Conservation (phyloP, 2,888 invertebrate species). For the Arge pagana region DNA sequence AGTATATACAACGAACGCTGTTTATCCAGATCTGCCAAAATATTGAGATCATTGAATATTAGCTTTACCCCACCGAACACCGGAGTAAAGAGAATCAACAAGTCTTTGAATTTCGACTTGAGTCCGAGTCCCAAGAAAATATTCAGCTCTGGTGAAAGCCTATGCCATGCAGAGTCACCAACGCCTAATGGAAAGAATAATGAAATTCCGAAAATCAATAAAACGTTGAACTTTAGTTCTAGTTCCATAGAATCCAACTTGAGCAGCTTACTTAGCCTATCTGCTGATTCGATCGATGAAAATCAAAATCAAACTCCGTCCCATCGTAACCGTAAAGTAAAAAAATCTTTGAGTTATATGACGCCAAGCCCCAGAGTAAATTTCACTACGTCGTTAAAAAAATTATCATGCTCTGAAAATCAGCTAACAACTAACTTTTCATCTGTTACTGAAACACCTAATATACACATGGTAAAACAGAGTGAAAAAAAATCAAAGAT, state of each 20-base stretch:
- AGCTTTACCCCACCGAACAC: constrained; percentile 37
- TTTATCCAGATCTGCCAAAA: constrained; percentile 48
- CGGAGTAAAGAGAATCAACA: constrained; percentile 41
- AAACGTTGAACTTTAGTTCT: constrained; percentile 37
- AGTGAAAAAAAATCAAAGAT: constrained; percentile 24
- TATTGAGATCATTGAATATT: constrained; percentile 47
- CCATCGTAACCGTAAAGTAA: constrained; percentile 36
- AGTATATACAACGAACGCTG: constrained; percentile 33
- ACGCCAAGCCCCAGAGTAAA: constrained; percentile 31
- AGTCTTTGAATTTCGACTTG: constrained; percentile 45
- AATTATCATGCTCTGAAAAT: constrained; percentile 2
- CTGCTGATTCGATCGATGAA: constrained; percentile 47
- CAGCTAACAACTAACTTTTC: constrained; percentile 30
- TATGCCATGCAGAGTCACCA: constrained; percentile 20
- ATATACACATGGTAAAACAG: constrained; percentile 23
- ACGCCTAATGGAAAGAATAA: constrained; percentile 27
- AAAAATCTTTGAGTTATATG: constrained; percentile 39
- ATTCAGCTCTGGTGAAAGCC: constrained; percentile 25
- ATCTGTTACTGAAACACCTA: constrained; percentile 35
- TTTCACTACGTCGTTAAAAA: background rate
- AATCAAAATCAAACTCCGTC: constrained; percentile 52
- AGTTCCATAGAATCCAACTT: constrained; percentile 39
- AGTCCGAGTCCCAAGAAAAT: constrained; percentile 43
- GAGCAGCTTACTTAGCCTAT: constrained; percentile 35
- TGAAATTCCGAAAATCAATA: constrained; percentile 29